These are phyloP conservation scores for Sinocyclocheilus anophthalmus DNA, from an alignment of 2,113 vertebrate genomes.

Conservation along the genomic window DNA sequence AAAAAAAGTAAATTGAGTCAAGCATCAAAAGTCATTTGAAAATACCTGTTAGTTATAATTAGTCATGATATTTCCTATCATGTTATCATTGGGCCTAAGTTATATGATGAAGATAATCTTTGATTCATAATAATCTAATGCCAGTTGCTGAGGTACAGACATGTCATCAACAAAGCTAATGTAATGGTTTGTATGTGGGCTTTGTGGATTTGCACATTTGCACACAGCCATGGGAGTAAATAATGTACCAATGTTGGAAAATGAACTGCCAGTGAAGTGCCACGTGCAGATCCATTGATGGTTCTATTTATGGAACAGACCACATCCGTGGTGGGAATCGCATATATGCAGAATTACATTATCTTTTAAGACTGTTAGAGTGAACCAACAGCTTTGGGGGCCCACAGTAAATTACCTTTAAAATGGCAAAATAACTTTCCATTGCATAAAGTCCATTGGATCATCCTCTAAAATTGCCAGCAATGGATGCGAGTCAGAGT, in stretches of 20 bases:
- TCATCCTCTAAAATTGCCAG: conserved; percentile 22
- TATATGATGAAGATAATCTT: not conserved
- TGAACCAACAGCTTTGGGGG: conserved; percentile 3
- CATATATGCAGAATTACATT: conserved; percentile 6
- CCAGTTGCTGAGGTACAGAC: not conserved
- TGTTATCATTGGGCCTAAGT: not conserved
- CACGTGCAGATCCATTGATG: not conserved
- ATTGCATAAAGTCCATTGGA: conserved; percentile 25
- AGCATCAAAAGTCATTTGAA: not conserved
- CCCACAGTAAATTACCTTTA: not conserved
- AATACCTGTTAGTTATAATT: not conserved
- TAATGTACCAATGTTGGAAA: not conserved
- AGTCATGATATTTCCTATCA: not conserved
- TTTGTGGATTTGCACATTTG: not conserved
- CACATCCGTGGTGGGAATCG: not conserved
- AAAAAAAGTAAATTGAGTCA: not conserved
- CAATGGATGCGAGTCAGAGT: not conserved
- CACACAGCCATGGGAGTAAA: not conserved
- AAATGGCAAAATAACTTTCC: conserved; percentile 21
- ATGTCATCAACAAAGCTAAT: not conserved
- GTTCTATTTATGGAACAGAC: not conserved
- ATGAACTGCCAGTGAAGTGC: not conserved
- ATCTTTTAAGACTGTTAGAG: conserved; percentile 21
- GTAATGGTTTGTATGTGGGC: not conserved
- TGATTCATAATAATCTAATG: not conserved